Evolutionary conservation across 2,888 invertebrate species (phyloP).

Genomic region (Mechanitis mazaeus): DNA sequence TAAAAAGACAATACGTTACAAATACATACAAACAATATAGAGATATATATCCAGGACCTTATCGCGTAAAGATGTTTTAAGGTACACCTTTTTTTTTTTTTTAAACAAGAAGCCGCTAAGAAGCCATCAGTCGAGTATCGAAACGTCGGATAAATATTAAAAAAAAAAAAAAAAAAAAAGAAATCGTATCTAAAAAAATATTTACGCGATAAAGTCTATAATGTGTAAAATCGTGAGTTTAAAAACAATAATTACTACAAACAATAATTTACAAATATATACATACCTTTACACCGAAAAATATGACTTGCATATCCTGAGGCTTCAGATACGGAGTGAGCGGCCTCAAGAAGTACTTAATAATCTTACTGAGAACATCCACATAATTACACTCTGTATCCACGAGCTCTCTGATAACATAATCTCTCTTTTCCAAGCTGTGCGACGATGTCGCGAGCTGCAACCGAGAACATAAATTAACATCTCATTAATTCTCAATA

Average conservation of each 20-base stretch:
- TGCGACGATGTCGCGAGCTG: constrained; percentile 75
- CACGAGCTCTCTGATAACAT: constrained; percentile 93
- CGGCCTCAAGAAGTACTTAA: constrained; percentile 87
- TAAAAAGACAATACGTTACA: too few relatives aligned
- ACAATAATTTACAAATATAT: constrained; percentile 17
- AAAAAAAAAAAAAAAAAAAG: too few relatives aligned
- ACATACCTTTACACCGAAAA: constrained; percentile 90
- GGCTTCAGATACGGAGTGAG: constrained; percentile 82
- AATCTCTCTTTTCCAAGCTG: constrained; percentile 91
- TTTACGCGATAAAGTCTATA: too few relatives aligned
- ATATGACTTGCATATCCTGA: constrained; percentile 87
- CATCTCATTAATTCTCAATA: constrained; percentile 1
- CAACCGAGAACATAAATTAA: constrained; percentile 29
- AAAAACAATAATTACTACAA: neutral
- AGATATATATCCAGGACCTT: too few relatives aligned
- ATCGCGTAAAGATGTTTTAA: too few relatives aligned
- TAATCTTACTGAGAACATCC: constrained; percentile 91
- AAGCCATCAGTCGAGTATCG: too few relatives aligned
- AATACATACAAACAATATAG: too few relatives aligned
- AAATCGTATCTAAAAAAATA: too few relatives aligned
- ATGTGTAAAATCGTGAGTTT: too few relatives aligned
- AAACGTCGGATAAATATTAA: too few relatives aligned
- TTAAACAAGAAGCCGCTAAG: too few relatives aligned
- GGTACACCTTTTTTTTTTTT: too few relatives aligned
- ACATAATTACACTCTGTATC: constrained; percentile 99